Evolutionary conservation across 2,797 vertebrate genomes (phyloP).

Genomic region (Cryptoblepharus egeriae): DNA sequence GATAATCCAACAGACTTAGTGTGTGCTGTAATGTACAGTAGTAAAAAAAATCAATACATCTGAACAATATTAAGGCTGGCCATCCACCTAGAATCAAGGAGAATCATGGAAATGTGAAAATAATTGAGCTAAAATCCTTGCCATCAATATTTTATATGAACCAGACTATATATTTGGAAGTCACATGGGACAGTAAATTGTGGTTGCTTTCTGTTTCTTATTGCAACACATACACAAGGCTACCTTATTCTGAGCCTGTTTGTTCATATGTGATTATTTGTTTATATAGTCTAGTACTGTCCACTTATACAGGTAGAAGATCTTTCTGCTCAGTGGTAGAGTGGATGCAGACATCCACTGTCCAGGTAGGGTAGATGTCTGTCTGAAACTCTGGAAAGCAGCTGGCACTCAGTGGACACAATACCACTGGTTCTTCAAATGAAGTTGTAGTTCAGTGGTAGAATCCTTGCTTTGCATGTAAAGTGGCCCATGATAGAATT

Average conservation of each 20-base stretch:
- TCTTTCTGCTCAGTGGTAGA: too few relatives aligned
- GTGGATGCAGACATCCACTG: too few relatives aligned
- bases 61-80: not conserved
- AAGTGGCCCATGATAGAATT: too few relatives aligned
- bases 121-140: slow-evolving; percentile 8
- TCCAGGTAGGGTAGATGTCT: too few relatives aligned
- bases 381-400: too few relatives aligned
- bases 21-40: not conserved
- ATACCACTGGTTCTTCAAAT: too few relatives aligned
- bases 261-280: not conserved
- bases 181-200: not conserved
- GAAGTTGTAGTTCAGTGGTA: too few relatives aligned
- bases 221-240: not conserved
- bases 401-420: too few relatives aligned
- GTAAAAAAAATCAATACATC: not conserved
- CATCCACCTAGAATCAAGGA: not conserved
- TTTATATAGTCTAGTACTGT: not conserved
- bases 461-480: too few relatives aligned
- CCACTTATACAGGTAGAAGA: not conserved
- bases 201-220: not conserved
- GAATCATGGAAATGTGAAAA: slow-evolving; percentile 10
- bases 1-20: not conserved
- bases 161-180: not conserved
- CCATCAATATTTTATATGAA: slow-evolving; percentile 9
- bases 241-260: not conserved